Conservation (phyloP, 2,888 invertebrate genomes). For the Zygaena filipendulae region DNA sequence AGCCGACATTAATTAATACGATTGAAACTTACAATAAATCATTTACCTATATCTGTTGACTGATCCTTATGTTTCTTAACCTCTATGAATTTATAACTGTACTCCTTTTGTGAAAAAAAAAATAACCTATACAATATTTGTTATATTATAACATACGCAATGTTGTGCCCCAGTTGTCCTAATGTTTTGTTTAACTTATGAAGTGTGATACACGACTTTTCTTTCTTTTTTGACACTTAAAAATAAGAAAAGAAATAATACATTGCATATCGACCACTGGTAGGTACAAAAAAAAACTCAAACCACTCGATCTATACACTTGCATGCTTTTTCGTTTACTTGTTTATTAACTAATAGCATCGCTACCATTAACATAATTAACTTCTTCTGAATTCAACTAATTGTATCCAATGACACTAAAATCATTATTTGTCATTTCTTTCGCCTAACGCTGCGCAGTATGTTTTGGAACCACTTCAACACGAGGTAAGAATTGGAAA, state of each 20-base stretch:
- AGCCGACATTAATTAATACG: slow-evolving; percentile 8
- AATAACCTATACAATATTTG: slow-evolving; percentile 25
- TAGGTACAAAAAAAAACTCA: too few relatives aligned
- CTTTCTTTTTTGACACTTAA: slow-evolving; percentile 30
- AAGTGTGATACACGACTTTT: slow-evolving; percentile 50
- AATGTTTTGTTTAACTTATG: slow-evolving; percentile 55
- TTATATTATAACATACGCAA: slow-evolving; percentile 71
- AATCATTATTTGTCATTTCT: slow-evolving; percentile 71
- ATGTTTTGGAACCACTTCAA: slow-evolving; percentile 99
- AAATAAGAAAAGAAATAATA: too few relatives aligned
- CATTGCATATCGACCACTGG: too few relatives aligned
- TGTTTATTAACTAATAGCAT: slow-evolving; percentile 18
- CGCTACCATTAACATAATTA: slow-evolving; percentile 26
- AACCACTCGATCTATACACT: too few relatives aligned
- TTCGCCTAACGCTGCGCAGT: slow-evolving; percentile 89
- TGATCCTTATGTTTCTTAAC: too few relatives aligned
- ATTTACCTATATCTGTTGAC: too few relatives aligned
- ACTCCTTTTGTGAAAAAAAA: too few relatives aligned
- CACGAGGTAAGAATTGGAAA: slow-evolving; percentile 87
- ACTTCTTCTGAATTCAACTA: slow-evolving; percentile 45
- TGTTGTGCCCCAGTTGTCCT: slow-evolving; percentile 86
- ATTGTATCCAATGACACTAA: slow-evolving; percentile 44
- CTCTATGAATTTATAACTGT: too few relatives aligned
- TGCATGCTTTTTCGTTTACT: slow-evolving; percentile 42
- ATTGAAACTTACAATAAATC: too few relatives aligned